Base-by-base conservation (phyloP, 2,113 vertebrate species). In the Ranitomeya variabilis region DNA sequence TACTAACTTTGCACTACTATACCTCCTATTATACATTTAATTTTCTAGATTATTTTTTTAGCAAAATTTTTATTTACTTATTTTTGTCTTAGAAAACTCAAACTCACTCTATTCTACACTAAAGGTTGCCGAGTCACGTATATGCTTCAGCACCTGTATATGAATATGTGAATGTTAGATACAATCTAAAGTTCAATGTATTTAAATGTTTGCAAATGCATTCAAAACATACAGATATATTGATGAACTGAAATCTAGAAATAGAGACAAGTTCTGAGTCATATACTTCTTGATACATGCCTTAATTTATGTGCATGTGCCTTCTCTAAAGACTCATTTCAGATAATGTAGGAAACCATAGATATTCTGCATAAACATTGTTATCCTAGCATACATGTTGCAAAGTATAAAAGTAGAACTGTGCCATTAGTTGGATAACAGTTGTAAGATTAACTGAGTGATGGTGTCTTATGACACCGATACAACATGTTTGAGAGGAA, bases 401-500 rank as follows among this genome's bases (percentile, higher is more conserved):
- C 12, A 78, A 19, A 78, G 45, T 19, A 18, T 81, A 54, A 80
- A 69, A 80, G 51, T 69, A 87, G 26, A 59, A 87, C 51, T 14
- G 85, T 16, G 59, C 19, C 60, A 86, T 86, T 86, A 86, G 64
- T 86, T 86, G 60, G 76, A 86, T 86, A 79, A 66, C 74, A 79
- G 74, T 79, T 37, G 76, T 52, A 19, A 87, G 51, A 67, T 78
- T 78, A 69, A 31, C 77, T 80, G 62, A 80, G 45, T 87, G 71
- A 87, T 80, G 26, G 86, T 80, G 77, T 71, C 78, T 80, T 80
- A 62, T 87, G 76, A 87, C 60, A 87, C 64, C 71, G 77, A 80
- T 87, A 79, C 76, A 86, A 86, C 85, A 67, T 79, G 76, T 77
- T 79, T 64, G 85, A 87, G 59, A 87, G 85, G 90, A 66, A 14